These are phyloP conservation scores for Siderastrea radians DNA, from an alignment of 92 coral and sea anemone species.

Conservation along the genomic window DNA sequence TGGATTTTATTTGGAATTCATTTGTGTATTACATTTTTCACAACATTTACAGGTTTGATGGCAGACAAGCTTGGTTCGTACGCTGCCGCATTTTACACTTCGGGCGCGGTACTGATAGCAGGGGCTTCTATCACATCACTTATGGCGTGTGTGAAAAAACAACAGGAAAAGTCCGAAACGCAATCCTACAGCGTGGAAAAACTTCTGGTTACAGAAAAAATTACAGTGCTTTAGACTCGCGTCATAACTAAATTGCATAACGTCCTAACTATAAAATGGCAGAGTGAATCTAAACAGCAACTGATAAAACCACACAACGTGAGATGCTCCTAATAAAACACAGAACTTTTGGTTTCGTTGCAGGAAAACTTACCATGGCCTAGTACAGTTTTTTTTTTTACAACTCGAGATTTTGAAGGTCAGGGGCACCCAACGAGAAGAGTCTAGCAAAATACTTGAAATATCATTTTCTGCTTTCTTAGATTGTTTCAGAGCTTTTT, in stretches of 20 bases:
- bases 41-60: slow-evolving; percentile 33
- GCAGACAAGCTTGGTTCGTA: slow-evolving; percentile 50
- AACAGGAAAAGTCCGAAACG: neutral
- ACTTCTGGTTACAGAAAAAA: slow-evolving; percentile 13
- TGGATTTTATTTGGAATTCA: neutral
- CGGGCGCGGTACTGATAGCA: slow-evolving; percentile 35
- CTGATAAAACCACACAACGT: neutral
- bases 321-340: too few relatives aligned
- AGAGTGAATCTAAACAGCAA: neutral
- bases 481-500: too few relatives aligned
- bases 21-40: too few relatives aligned
- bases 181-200: neutral
- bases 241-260: too few relatives aligned
- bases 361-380: too few relatives aligned
- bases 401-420: too few relatives aligned
- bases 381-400: too few relatives aligned
- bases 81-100: slow-evolving; percentile 40
- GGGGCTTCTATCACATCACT: slow-evolving; percentile 48
- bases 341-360: too few relatives aligned
- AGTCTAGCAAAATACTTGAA: too few relatives aligned
- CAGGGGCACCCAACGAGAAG: too few relatives aligned
- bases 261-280: too few relatives aligned
- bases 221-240: slow-evolving; percentile 10
- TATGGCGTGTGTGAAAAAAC: slow-evolving; percentile 14
- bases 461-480: too few relatives aligned